Base-by-base conservation (phyloP, 2,888 invertebrate species). In the Gryllus longicercus region DNA sequence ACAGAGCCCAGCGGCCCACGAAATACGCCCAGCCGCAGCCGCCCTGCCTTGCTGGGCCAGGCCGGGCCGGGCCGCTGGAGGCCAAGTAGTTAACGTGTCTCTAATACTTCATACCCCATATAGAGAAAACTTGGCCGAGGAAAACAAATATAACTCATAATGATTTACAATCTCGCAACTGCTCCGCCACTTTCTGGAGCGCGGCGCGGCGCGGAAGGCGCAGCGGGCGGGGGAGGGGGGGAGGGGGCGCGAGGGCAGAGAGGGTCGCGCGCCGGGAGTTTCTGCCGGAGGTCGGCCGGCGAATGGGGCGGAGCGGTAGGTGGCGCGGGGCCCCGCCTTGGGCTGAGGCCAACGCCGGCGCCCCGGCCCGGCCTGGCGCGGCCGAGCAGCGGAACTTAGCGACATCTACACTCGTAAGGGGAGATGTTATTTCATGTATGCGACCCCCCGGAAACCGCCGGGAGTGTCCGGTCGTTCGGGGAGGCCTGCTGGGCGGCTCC, bases 71-170 rank as follows among this genome's bases (percentile, higher is more conserved):
- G 38, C 38, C 38, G 38, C 38, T 8, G 38, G 38, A 25, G 38
- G 38, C 38, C 38, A 63, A n/a, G n/a, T 14, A 63, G 63, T n/a
- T 63, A 63, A 63, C 63, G 63, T 63, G 63, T 63, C 63, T 63
- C 63, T 63, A 63, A 63, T 63, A 63, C 63, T 63, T 63, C 63
- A 63, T 63, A 63, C 63, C n/a, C n/a, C 63, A 63, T 63, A 63
- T 63, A 63, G 63, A 63, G 63, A 63, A 63, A 63, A 63, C 63
- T 63, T 63, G 63, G 63, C 63, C 4, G 63, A 63, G 63, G 63
- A 63, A 63, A 63, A 63, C 63, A 63, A 63, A 63, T 63, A 63
- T 63, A 63, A 63, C 63, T 63, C 63, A 63, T 18, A 63, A 63
- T 63, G 63, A 63, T 63, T 63, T 63, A 63, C 63, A 63, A 63